Conservation (phyloP, 2,888 invertebrate species). For the Periphyllus acericola region DNA sequence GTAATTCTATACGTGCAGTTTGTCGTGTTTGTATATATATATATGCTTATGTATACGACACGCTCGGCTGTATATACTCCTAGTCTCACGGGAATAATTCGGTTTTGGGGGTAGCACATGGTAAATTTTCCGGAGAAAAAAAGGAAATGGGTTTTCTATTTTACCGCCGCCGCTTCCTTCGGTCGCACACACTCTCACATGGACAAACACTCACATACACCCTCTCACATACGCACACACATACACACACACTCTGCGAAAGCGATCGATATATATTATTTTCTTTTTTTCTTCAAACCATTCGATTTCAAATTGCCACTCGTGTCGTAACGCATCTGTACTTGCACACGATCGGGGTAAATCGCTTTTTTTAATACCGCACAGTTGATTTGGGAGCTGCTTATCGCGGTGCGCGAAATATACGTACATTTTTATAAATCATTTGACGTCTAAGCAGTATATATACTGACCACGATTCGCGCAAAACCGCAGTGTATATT, state of each 20-base stretch:
- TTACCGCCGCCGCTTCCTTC: not conserved
- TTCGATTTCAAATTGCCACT: conserved; percentile 5
- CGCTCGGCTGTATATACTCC: not conserved
- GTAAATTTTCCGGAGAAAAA: conserved; percentile 41
- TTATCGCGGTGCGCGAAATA: no score
- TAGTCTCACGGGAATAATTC: conserved; percentile 31
- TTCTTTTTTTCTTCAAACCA: not conserved
- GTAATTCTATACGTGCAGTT: conserved; percentile 37
- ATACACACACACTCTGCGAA: not conserved
- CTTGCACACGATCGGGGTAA: not conserved
- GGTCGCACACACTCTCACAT: not conserved
- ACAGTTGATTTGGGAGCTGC: no score
- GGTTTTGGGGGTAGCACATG: conserved; percentile 2
- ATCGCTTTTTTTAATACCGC: not conserved
- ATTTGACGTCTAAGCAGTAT: no score
- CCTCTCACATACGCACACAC: not conserved
- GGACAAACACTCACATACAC: not conserved
- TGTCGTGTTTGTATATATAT: not conserved
- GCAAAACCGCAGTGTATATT: not conserved
- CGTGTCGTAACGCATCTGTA: not conserved
- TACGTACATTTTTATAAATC: no score
- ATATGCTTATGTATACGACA: not conserved
- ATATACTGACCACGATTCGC: no score
- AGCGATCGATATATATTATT: not conserved
- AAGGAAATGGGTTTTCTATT: conserved; percentile 41